phyloP scores from a whole-genome alignment of 2,113 vertebrate genomes.

The Castor canadensis region DNA sequence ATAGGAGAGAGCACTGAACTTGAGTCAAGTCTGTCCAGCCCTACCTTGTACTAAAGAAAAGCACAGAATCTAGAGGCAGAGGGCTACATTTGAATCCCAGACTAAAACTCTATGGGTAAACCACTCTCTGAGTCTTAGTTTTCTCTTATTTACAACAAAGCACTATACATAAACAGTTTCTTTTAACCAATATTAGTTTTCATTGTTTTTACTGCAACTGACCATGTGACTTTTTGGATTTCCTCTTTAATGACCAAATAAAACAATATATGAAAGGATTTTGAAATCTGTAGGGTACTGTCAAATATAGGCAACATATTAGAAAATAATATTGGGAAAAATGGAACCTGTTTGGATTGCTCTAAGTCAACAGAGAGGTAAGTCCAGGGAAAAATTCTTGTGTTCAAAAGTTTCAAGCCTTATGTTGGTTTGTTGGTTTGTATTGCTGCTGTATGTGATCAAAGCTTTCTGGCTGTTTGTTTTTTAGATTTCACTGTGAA shows the following conservation, averaged over 20 bases:
- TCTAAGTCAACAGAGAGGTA: neutral
- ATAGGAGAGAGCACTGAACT: neutral
- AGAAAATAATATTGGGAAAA: neutral
- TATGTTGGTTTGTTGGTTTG: neutral
- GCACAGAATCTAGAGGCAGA: neutral
- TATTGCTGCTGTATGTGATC: neutral
- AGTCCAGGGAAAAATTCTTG: neutral
- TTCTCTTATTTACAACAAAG: neutral
- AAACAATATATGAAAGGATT: slow-evolving; percentile 33
- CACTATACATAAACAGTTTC: neutral
- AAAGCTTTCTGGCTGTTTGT: slow-evolving; percentile 73
- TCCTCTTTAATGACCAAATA: neutral
- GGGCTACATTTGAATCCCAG: neutral
- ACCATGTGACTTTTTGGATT: neutral
- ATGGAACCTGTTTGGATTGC: neutral
- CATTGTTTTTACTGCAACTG: neutral
- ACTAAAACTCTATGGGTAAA: neutral
- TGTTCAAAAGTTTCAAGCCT: neutral
- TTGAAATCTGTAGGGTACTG: neutral
- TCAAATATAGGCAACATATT: neutral
- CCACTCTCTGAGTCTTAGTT: neutral
- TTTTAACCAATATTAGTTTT: neutral
- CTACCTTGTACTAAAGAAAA: neutral
- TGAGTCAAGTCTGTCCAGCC: neutral
- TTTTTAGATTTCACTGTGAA: slow-evolving; percentile 85